Evolutionary conservation across 2,888 invertebrate genomes (phyloP), one percentile per base, ranked within the genome.

Genomic region (Willowsia nigromaculata): DNA sequence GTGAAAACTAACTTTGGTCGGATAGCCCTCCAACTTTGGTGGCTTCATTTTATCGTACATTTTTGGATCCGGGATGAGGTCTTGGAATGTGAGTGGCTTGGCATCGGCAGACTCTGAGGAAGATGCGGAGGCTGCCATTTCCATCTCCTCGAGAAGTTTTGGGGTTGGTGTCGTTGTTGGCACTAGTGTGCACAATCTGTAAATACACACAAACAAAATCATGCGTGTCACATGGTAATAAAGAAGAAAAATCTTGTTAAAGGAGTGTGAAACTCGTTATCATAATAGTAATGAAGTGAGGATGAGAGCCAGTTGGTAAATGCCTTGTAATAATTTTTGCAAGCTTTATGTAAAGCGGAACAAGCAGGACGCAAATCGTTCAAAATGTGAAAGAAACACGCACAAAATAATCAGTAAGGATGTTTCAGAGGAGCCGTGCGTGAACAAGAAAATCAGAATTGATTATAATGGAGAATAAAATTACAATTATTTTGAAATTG

Each of bases 11-110:
- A 98, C 98, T 7, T 96, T 96, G 0, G 98, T 98, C 0, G 98
- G 97, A 93, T 97, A 96, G 18, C 97, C 97, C 93, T 97, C 97
- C 94, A 96, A 96, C 94, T 98, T 98, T 0, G 98, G 98, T 0
- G 98, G 98, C 74, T 97, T 95, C 98, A 98, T 98, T 95, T 98
- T 98, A 94, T 98, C 98, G 94, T 98, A 98, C 91, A 96, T 95
- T 91, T 96, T 96, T 9, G 97, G 97, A 94, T 98, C 81, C 9
- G 91, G 91, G 43, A 92, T 91, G 68, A 92, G 76, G 65, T 92
- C 92, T 9, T 85, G 84, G 74, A 91, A 92, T 33, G 84, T 88
- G 13, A 92, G 80, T 11, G 91, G 91, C 43, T 87, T 91, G 15
- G 89, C 13, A 30, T 91, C 90, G 11, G 80, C 22, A 11, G 89